Conservation (phyloP, 2,113 vertebrate genomes). For the Phyllopteryx taeniolatus region DNA sequence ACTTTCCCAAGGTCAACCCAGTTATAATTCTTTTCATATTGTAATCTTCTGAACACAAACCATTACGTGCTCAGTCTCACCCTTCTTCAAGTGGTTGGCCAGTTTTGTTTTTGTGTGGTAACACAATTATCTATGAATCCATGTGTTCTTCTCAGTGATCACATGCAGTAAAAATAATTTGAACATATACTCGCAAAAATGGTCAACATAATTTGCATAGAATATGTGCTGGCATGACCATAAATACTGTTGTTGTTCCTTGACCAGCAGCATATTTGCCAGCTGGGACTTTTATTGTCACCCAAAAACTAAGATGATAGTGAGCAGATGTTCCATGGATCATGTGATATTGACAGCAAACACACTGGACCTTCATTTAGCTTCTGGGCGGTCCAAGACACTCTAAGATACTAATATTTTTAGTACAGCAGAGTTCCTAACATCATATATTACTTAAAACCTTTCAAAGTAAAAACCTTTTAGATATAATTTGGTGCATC, state of each 20-base stretch:
- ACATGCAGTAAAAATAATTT: background rate
- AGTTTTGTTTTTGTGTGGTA: background rate
- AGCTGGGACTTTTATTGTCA: background rate
- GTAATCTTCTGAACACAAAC: background rate
- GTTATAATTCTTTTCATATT: background rate
- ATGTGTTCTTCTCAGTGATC: constrained; percentile 5
- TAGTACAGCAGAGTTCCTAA: background rate
- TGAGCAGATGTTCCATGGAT: constrained; percentile 22
- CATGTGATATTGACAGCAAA: constrained; percentile 55
- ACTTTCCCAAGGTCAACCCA: background rate
- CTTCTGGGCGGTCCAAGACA: background rate
- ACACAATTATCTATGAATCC: background rate
- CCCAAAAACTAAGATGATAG: constrained; percentile 13
- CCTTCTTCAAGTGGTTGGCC: background rate
- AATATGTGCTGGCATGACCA: background rate
- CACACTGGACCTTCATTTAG: constrained; percentile 40
- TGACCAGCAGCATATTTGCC: background rate
- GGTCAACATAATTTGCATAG: background rate
- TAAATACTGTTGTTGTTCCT: background rate
- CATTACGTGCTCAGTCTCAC: background rate
- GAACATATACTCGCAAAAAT: background rate
- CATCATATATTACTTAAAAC: background rate
- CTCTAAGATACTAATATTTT: background rate
- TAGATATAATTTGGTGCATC: background rate
- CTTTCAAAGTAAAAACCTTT: background rate